Evolutionary conservation across 2,888 invertebrate genomes (phyloP).

Genomic region (Adela reaumurella): DNA sequence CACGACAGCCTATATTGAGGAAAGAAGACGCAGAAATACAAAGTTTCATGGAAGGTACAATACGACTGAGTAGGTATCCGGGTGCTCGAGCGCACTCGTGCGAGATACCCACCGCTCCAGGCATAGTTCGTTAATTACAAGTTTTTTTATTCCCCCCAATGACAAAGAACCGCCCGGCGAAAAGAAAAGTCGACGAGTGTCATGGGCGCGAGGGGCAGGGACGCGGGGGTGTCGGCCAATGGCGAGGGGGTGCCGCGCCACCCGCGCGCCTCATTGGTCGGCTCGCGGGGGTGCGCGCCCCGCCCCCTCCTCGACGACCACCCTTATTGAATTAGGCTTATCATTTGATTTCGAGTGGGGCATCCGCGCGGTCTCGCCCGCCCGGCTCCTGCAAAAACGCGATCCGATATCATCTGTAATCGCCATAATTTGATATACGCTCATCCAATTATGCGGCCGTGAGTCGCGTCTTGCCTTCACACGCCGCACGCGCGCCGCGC

Average conservation of each 20-base stretch:
- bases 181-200: constrained; percentile 58
- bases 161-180: constrained; percentile 57
- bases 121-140: constrained; percentile 56
- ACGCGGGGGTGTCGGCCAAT: constrained; percentile 29
- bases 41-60: too few relatives aligned
- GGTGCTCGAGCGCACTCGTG: background rate
- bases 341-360: constrained; percentile 62
- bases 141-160: constrained; percentile 57
- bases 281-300: constrained; percentile 36
- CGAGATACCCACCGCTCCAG: constrained; percentile 34
- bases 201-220: constrained; percentile 42
- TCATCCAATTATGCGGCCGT: constrained; percentile 51
- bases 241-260: constrained; percentile 22
- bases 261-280: constrained; percentile 23
- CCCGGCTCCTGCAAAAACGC: constrained; percentile 33
- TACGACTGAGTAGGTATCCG: background rate
- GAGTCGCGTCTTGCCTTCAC: constrained; percentile 28
- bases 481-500: constrained; percentile 31
- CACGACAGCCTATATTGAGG: too few relatives aligned
- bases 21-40: too few relatives aligned
- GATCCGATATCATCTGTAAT: constrained; percentile 50
- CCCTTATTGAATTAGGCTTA: constrained; percentile 78
- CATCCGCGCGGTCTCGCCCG: constrained; percentile 41
- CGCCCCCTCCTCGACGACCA: constrained; percentile 52
- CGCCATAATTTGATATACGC: constrained; percentile 51